Conservation (phyloP, 2,888 invertebrate genomes). For the Rhamphomyia laevipes region DNA sequence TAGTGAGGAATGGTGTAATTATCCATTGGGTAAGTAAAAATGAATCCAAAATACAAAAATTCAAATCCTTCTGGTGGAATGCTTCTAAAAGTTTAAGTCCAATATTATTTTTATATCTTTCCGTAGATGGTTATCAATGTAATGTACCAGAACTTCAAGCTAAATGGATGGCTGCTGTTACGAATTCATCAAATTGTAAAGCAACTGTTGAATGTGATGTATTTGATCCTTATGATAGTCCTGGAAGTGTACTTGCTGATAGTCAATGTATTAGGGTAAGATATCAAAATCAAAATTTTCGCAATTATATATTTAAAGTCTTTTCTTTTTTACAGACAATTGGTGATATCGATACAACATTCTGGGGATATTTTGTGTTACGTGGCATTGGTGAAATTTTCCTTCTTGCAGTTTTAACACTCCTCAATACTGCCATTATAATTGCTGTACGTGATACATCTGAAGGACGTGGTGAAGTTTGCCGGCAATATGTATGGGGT, state of each 20-base stretch:
- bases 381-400: slow-evolving; percentile 64
- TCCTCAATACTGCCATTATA: slow-evolving; percentile 65
- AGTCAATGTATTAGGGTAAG: slow-evolving; percentile 49
- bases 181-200: slow-evolving; percentile 39
- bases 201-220: slow-evolving; percentile 61
- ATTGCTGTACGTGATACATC: slow-evolving; percentile 73
- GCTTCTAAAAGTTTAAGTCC: too few species aligned
- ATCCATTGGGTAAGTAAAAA: slow-evolving; percentile 44
- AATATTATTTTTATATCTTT: background rate
- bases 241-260: slow-evolving; percentile 52
- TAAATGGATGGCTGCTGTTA: slow-evolving; percentile 28
- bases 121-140: slow-evolving; percentile 46
- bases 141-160: slow-evolving; percentile 46
- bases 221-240: slow-evolving; percentile 55
- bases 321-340: slow-evolving; percentile 22
- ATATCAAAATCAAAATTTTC: background rate
- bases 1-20: slow-evolving; percentile 51
- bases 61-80: too few species aligned
- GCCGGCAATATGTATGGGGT: slow-evolving; percentile 64
- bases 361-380: slow-evolving; percentile 58
- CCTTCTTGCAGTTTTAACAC: slow-evolving; percentile 56
- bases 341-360: slow-evolving; percentile 55
- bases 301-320: background rate
- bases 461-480: slow-evolving; percentile 65
- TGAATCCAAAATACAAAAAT: too few species aligned